Base-by-base conservation (phyloP, 1,140 invertebrate species). In the Drosophila elegans region DNA sequence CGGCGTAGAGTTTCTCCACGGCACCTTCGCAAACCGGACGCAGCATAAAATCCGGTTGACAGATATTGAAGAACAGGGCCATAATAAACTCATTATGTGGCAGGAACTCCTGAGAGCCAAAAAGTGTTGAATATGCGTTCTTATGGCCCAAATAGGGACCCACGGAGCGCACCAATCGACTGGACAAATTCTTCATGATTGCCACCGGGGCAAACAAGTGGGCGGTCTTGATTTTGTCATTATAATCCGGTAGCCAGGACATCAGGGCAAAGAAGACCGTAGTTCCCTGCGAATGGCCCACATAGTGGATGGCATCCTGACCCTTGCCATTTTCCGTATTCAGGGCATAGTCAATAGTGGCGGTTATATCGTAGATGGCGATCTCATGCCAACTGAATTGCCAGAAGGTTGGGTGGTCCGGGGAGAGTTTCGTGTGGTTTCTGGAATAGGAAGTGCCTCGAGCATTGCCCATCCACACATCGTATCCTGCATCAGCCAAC, bases 401-500 rank as follows among this genome's bases (percentile, higher is more conserved):
- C 94, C 95, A 94, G 78, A 93, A 95, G 90, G 48, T 91, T 79
- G 83, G 94, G 41, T 76, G 80, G 92, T 93, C 54, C 93, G 93
- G 3, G 92, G 93, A 76, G 93, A 92, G 9, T 53, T 39, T 91
- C 0, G 86, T 82, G 76, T 94, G 93, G 12, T 92, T 91, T 12
- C 82, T 79, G 0, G 94, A 94, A 67, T 95, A 95, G 1, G 7
- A 93, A 12, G 64, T 91, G 7, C 90, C 90, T n/a, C 81, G 79
- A 0, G 29, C 91, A 84, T 96, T 96, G 3, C 94, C 94, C 55
- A 51, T 95, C 52, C 11, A 90, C 7, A 97, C 94, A 91, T 97
- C 96, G 57, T 94, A 96, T 0, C 96, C 96, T 0, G 93, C 93
- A 81, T 97, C 95, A 0, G 95, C 94, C 36, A 96, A 80, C 2